Evolutionary conservation across 2,888 invertebrate genomes (phyloP).

Genomic region (Eurois occulta): DNA sequence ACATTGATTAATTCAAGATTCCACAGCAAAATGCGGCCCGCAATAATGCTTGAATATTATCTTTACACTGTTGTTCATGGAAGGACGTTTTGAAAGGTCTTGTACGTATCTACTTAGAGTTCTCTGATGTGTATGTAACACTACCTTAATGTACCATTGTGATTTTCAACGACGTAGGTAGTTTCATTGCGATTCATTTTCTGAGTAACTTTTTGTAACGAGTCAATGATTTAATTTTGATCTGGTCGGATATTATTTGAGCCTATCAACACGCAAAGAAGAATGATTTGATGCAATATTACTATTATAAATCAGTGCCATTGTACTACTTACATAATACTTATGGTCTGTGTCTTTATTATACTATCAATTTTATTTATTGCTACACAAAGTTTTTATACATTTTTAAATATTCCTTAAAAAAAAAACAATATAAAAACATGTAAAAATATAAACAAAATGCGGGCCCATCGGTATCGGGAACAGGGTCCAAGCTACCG

Average conservation of each 20-base stretch:
- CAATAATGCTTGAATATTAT: constrained; percentile 9
- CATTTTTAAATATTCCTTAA: no score
- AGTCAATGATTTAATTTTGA: constrained; percentile 1
- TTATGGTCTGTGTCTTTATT: background rate
- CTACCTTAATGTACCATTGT: constrained; percentile 48
- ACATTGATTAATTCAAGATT: background rate
- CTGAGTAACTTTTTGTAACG: constrained; percentile 11
- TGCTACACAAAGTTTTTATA: no score
- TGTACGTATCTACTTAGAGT: background rate
- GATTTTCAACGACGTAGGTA: constrained; percentile 21
- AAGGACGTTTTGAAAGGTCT: constrained; percentile 20
- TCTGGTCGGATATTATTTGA: no score
- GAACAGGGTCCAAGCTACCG: no score
- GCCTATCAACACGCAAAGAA: no score
- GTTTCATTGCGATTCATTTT: constrained; percentile 22
- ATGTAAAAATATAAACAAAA: no score
- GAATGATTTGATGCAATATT: constrained; percentile 8
- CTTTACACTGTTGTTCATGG: constrained; percentile 11
- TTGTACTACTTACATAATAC: background rate
- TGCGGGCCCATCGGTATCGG: no score
- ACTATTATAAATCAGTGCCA: background rate
- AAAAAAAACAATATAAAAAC: no score
- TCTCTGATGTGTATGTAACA: constrained; percentile 33
- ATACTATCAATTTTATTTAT: no score
- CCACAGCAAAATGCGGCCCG: background rate